phyloP scores from a whole-genome alignment of 2,888 invertebrate genomes.

The Glaucopsyche alexis region DNA sequence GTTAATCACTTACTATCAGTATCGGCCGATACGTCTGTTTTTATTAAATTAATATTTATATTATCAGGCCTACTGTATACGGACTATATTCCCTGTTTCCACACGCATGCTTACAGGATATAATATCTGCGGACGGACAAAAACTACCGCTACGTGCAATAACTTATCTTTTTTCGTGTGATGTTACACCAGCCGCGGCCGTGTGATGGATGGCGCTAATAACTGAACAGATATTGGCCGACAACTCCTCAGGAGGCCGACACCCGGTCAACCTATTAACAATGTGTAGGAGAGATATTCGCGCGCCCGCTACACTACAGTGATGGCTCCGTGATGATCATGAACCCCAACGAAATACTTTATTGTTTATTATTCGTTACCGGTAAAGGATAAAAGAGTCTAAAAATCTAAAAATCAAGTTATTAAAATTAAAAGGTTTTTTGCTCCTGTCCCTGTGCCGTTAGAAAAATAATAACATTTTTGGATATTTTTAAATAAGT shows the following conservation, averaged over 20 bases:
- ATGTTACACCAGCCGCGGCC: neutral
- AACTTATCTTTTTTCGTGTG: neutral
- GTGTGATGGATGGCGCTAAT: slow-evolving; percentile 5
- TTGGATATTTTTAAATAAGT: neutral
- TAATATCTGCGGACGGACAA: neutral
- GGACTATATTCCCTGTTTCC: neutral
- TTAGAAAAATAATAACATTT: neutral
- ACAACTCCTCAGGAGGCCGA: neutral
- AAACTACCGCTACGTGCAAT: neutral
- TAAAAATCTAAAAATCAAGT: neutral
- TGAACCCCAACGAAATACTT: neutral
- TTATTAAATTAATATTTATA: neutral
- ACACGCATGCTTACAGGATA: neutral
- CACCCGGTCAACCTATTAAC: too few species aligned
- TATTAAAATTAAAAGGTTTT: neutral
- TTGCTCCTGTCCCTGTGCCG: too few species aligned
- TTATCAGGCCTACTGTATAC: neutral
- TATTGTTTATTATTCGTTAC: neutral
- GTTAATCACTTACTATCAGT: too few species aligned
- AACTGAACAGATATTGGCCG: neutral
- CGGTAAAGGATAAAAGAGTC: neutral
- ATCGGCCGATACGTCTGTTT: too few species aligned
- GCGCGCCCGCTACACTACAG: too few species aligned
- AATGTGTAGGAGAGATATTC: too few species aligned
- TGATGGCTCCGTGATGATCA: neutral